Evolutionary conservation across 2,888 invertebrate species (phyloP), one percentile per base, ranked within the genome.

Genomic region (Platycheirus rosarum): DNA sequence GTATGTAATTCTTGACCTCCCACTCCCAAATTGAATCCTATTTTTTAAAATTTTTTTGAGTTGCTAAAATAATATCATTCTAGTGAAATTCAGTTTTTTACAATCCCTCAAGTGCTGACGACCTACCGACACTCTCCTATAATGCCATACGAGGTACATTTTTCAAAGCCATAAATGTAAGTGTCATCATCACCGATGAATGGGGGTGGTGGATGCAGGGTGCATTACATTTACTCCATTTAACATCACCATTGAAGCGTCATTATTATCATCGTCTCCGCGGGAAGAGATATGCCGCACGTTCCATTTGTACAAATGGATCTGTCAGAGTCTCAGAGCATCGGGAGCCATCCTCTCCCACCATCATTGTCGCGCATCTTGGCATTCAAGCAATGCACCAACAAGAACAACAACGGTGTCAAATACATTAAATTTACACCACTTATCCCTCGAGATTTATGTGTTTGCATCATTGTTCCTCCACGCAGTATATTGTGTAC

Each of bases 391-490:
- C 26, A 42, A 32, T 20, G 20, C 44, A 42, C 23, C 3, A 13
- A 14, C 5, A 66, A 53, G 6, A 23, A 53, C n/a, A 48, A 11
- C 71, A 65, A 51, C 51, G 73, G 73, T 46, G 60, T 42, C 37
- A 40, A 55, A 7, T 40, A 62, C 80, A 80, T 75, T 65, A 70
- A 65, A 51, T 60, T 75, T 60, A 76, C 71, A 82, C 68, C 77
- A 77, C 77, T 82, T 77, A 77, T 82, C 77, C 82, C 62, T 62
- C 9, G 77, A 82, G 82, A 82, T 82, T 82, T 82, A 82, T 82
- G 76, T 71, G 82, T 77, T 73, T 82, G 77, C 77, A 77, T 82
- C 82, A 71, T 71, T 82, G 70, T 53, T 60, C 60, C 69, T 37
- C 62, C 49, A 42, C 62, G 60, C 2, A 37, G 55, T 20, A 3